These are phyloP conservation scores for Nomada fabriciana DNA, from an alignment of 2,888 invertebrate genomes.

Conservation along the genomic window DNA sequence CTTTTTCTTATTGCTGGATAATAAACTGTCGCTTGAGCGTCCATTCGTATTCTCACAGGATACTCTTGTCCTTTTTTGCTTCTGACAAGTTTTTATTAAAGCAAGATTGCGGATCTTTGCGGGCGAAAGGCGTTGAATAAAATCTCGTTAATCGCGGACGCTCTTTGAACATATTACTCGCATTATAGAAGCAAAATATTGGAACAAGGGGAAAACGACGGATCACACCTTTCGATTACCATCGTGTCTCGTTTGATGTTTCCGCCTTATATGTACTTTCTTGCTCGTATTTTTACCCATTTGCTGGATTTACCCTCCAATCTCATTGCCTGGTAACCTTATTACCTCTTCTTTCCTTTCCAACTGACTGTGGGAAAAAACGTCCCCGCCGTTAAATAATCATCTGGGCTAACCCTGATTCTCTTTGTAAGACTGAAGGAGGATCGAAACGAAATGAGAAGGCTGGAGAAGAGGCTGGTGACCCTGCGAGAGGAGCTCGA, in stretches of 20 bases:
- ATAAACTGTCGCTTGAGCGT: background rate
- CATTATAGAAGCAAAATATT: background rate
- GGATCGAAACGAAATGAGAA: conserved; percentile 36
- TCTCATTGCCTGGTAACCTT: background rate
- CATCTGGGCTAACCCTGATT: background rate
- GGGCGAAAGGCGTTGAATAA: too few species aligned
- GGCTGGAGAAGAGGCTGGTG: conserved; percentile 44
- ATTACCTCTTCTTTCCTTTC: background rate
- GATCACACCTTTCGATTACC: background rate
- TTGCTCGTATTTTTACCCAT: background rate
- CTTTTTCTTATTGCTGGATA: too few species aligned
- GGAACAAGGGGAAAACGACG: background rate
- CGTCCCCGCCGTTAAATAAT: background rate
- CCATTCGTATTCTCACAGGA: too few species aligned
- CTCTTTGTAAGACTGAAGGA: conserved; percentile 54
- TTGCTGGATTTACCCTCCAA: too few species aligned
- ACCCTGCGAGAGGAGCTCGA: conserved; percentile 40
- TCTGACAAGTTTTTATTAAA: background rate
- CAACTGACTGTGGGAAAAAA: too few species aligned
- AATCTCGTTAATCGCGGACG: background rate
- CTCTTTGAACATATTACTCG: background rate
- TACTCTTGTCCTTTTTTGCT: too few species aligned
- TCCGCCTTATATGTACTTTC: background rate
- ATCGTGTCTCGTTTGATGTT: background rate
- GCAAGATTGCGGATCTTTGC: background rate